These are phyloP conservation scores for Morpho deidamia DNA, from an alignment of 2,888 invertebrate genomes.

Conservation along the genomic window DNA sequence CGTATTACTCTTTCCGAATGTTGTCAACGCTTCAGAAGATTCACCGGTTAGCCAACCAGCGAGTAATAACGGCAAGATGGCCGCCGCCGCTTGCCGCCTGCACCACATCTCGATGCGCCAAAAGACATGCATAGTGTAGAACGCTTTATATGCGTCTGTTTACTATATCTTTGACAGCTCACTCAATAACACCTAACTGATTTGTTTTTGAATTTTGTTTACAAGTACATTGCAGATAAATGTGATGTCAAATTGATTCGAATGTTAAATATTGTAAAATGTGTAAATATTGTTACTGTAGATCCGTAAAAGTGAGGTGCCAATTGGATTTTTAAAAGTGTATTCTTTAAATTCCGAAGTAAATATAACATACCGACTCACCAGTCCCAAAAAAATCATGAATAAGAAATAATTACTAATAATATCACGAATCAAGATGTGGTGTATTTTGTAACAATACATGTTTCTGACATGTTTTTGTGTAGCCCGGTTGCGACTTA, in stretches of 20 bases:
- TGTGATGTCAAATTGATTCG: not conserved
- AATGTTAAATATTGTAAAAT: too few relatives aligned
- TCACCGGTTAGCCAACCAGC: constrained; percentile 64
- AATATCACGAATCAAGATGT: constrained; percentile 39
- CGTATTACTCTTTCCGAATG: constrained; percentile 83
- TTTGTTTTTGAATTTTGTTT: not conserved
- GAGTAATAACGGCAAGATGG: constrained; percentile 55
- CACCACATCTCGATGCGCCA: constrained; percentile 67
- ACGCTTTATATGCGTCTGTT: constrained; percentile 19
- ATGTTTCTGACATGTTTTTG: not conserved
- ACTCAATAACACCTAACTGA: constrained; percentile 4
- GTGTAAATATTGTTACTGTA: too few relatives aligned
- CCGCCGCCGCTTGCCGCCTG: constrained; percentile 54
- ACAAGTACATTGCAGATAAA: not conserved
- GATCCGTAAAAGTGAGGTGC: constrained; percentile 18
- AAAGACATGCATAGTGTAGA: constrained; percentile 50
- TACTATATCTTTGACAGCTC: constrained; percentile 18
- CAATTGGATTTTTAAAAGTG: constrained; percentile 9
- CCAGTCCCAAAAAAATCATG: constrained; percentile 15
- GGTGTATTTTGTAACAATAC: constrained; percentile 20
- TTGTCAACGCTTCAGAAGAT: constrained; percentile 81
- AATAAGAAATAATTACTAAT: not conserved
- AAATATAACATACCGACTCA: constrained; percentile 3
- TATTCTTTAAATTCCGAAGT: not conserved
- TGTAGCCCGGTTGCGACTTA: too few relatives aligned